Evolutionary conservation across 2,113 vertebrate species (phyloP), one percentile per base, ranked within the genome.

Genomic region (Octodon degus): DNA sequence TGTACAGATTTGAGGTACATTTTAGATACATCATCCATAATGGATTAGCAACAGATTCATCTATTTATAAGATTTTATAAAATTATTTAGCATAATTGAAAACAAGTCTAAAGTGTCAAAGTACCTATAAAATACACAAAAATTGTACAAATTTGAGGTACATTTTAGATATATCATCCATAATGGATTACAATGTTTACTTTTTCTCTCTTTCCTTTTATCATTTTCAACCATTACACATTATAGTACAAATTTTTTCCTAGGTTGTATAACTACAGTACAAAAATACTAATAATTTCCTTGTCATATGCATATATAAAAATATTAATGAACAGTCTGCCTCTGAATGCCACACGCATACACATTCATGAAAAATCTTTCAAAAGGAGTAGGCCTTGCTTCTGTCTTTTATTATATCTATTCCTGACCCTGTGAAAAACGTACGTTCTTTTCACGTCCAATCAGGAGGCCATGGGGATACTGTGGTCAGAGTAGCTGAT

Each of bases 321-420:
- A 91, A n/a, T 58, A 81, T 34, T 83, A 84, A 55, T 7, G 79
- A 96, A 74, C 37, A 93, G 79, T 81, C 86, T 81, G 11, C 19
- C n/a, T 89, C 32, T 82, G 70, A 96, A 92, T 9, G 91, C 37
- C 77, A 67, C 65, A 88, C 43, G 1, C 65, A 20, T 76, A 94
- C 47, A 95, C 7, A 90, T 67, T 87, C 24, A 93, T 77, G 70
- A 84, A 77, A 77, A 82, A 86, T n/a, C 16, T 2, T 72, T 74
- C 82, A 60, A 90, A 83, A 20, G 27, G 16, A 6, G 3, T 53
- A 2, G 5, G 12, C 10, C 22, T 1, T 65, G 5, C 58, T 47
- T 11, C 60, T 25, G 7, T 40, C 0, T 86, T 9, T n/a, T 63
- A 43, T 74, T 14, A 92, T 88, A 43, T 95, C 58, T 63, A 27